Percentiles rank a stretch among this genome's conserved stretches.
Conservation (phyloP, 2,113 vertebrate genomes). For the Elaphurus davidianus region DNA sequence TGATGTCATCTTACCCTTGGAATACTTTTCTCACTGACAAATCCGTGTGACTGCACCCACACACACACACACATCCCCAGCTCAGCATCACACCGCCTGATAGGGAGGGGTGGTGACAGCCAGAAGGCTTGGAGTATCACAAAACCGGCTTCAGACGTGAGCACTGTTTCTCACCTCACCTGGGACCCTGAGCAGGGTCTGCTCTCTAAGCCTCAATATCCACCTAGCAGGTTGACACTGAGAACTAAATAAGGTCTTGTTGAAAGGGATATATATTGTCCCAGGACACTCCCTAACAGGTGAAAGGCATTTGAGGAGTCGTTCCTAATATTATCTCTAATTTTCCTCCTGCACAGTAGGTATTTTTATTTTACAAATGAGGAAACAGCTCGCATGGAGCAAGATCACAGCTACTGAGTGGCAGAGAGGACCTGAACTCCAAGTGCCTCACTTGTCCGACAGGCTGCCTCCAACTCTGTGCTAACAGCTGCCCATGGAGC, state of each 20-base stretch:
- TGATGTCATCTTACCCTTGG: conserved; percentile 15
- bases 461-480: not conserved
- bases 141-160: not conserved
- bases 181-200: not conserved
- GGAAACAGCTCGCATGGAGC: not conserved
- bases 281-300: not conserved
- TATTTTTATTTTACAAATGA: not conserved
- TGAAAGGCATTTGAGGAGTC: not conserved
- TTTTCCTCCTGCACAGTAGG: not conserved
- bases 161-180: not conserved
- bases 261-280: not conserved
- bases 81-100: not conserved
- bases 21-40: not conserved
- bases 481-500: not conserved
- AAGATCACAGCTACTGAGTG: not conserved
- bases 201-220: not conserved
- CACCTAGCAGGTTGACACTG: not conserved
- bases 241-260: not conserved
- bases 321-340: not conserved
- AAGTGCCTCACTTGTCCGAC: not conserved
- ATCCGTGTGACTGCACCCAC: not conserved
- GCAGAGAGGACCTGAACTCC: not conserved
- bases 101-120: accelerated
- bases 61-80: not conserved
- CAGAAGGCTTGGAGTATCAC: not conserved